Evolutionary conservation across 2,888 invertebrate species (phyloP).

Genomic region (Carpatolechia fugitivella): DNA sequence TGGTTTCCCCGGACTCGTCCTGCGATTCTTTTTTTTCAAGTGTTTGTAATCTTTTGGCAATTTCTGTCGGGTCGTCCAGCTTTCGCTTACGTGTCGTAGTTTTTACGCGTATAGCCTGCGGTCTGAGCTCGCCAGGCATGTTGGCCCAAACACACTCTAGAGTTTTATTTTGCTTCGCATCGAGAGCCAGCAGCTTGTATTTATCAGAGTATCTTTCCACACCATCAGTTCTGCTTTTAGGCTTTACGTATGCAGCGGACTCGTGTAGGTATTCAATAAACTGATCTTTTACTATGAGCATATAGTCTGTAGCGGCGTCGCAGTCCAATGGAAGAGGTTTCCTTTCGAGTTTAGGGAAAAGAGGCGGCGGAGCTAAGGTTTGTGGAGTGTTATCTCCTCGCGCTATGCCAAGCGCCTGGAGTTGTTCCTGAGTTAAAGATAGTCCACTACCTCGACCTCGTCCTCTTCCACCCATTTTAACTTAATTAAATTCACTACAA

Average conservation of each 20-base stretch:
- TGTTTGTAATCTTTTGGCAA: conserved; percentile 78
- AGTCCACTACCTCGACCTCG: conserved; percentile 73
- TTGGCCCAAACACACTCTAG: conserved; percentile 80
- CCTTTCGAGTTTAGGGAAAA: conserved; percentile 79
- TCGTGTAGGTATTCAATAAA: conserved; percentile 85
- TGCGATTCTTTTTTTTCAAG: conserved; percentile 83
- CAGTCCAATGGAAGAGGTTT: conserved; percentile 75
- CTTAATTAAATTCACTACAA: neutral
- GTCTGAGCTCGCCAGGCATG: conserved; percentile 82
- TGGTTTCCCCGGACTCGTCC: conserved; percentile 65
- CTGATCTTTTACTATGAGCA: conserved; percentile 85
- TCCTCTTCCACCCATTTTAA: conserved; percentile 65
- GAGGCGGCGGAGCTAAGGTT: conserved; percentile 77
- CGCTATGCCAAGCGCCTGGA: conserved; percentile 76
- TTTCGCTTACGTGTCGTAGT: conserved; percentile 53
- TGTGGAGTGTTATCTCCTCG: conserved; percentile 77
- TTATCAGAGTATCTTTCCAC: conserved; percentile 80
- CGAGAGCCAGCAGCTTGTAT: conserved; percentile 69
- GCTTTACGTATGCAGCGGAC: conserved; percentile 80
- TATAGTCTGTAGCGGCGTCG: conserved; percentile 82
- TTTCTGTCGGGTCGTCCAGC: conserved; percentile 56
- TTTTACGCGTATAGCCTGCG: conserved; percentile 64
- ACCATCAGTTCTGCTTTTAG: conserved; percentile 67
- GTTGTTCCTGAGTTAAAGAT: conserved; percentile 78
- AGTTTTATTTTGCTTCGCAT: conserved; percentile 65